A percentile compares a stretch with the other conserved stretches of the same genome.
Evolutionary conservation across 2,888 invertebrate species (phyloP).

Genomic region (Stenurella melanura): DNA sequence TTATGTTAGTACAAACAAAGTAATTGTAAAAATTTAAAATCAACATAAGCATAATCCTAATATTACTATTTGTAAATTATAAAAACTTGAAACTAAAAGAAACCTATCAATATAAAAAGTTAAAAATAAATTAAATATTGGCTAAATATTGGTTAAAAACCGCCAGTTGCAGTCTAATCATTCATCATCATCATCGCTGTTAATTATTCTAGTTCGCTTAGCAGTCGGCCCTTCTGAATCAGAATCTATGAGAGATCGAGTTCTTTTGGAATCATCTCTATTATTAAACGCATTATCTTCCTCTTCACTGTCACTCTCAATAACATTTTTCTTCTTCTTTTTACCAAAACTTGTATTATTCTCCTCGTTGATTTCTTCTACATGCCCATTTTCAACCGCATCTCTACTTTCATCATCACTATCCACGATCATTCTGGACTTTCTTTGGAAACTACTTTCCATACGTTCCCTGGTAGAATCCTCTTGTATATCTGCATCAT

Average conservation of each 20-base stretch:
- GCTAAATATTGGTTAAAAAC: no score
- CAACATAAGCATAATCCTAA: neutral
- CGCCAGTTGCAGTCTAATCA: constrained; percentile 2
- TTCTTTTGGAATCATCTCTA: constrained; percentile 48
- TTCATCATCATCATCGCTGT: constrained; percentile 63
- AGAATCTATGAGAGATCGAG: constrained; percentile 57
- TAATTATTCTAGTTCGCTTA: constrained; percentile 62
- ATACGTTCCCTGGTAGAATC: neutral
- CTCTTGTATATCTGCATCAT: neutral
- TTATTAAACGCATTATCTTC: constrained; percentile 1
- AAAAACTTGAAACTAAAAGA: neutral
- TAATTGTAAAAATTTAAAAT: neutral
- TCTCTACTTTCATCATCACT: constrained; percentile 49
- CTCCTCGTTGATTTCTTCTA: constrained; percentile 42
- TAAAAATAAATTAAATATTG: neutral
- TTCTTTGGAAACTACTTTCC: constrained; percentile 16
- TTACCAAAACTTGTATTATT: constrained; percentile 19
- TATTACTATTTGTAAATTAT: neutral
- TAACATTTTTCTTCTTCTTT: constrained; percentile 62
- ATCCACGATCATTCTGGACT: constrained; percentile 33
- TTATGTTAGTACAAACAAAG: neutral
- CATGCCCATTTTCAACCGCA: constrained; percentile 6
- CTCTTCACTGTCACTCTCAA: constrained; percentile 67
- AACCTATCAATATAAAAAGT: neutral
- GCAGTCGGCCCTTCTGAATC: constrained; percentile 59